phyloP scores from a whole-genome alignment of 2,113 vertebrate genomes.

The Turnix velox region DNA sequence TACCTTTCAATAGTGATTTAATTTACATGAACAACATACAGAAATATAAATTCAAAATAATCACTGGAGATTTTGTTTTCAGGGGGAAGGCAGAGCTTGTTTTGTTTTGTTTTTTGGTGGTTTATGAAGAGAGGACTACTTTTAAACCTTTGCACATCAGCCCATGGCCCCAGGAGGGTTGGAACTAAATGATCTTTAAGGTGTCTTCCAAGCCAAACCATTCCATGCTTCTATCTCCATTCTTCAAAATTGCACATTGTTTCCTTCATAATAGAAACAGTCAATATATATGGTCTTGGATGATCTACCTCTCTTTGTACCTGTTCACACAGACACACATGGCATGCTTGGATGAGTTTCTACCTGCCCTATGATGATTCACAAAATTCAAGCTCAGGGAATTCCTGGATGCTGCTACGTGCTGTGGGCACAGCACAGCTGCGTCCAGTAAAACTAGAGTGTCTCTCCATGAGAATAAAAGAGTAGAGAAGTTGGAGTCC shows the following conservation, averaged over 20 bases:
- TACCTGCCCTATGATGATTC: not conserved
- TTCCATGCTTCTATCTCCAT: too few species aligned
- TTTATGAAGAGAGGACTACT: not conserved
- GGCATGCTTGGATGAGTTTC: not conserved
- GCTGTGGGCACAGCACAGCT: not conserved
- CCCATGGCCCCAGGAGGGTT: too few species aligned
- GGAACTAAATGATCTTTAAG: too few species aligned
- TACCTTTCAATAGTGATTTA: not conserved
- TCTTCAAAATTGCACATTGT: not conserved
- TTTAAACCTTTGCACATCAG: not conserved
- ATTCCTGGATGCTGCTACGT: not conserved
- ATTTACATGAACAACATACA: not conserved
- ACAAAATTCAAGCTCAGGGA: not conserved
- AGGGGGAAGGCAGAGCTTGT: not conserved
- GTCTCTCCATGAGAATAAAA: not conserved
- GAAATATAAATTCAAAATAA: not conserved
- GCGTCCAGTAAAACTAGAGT: not conserved
- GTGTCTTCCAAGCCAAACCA: too few species aligned
- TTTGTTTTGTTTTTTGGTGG: not conserved
- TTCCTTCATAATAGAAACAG: not conserved
- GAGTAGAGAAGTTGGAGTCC: not conserved
- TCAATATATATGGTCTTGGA: not conserved
- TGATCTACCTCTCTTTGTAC: not conserved
- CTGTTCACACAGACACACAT: not conserved
- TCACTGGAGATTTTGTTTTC: not conserved